Conservation (phyloP, 2,797 vertebrate genomes). For the Urosaurus nigricauda region DNA sequence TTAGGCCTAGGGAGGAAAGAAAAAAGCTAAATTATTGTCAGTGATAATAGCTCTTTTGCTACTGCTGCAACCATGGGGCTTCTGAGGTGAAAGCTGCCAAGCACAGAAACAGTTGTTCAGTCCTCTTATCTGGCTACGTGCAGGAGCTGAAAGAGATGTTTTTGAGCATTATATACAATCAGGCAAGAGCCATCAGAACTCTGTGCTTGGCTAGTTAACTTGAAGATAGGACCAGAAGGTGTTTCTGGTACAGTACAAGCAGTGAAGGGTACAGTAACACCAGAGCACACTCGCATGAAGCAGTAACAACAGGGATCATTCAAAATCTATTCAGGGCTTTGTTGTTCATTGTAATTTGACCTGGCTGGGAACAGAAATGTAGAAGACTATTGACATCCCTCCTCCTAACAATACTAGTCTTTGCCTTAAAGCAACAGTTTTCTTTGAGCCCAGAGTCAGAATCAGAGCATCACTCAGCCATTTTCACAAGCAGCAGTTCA, state of each 20-base stretch:
- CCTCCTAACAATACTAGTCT: conserved; percentile 1
- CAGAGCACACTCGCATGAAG: conserved; percentile 30
- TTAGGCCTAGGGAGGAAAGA: conserved; percentile 5
- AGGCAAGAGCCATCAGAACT: conserved; percentile 10
- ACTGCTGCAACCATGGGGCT: background rate
- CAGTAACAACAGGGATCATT: conserved; percentile 42
- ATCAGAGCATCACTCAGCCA: background rate
- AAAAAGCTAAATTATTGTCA: conserved; percentile 6
- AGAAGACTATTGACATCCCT: background rate
- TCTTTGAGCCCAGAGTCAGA: conserved; percentile 8
- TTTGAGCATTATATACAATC: background rate
- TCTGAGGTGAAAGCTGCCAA: conserved; percentile 45
- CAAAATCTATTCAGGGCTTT: background rate
- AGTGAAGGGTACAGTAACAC: conserved; percentile 40
- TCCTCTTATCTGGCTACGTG: conserved; percentile 53
- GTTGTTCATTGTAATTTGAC: background rate
- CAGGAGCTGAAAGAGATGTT: conserved; percentile 50
- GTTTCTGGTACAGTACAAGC: conserved; percentile 48
- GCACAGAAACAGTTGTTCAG: conserved; percentile 59
- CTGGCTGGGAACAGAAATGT: background rate
- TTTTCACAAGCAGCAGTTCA: background rate
- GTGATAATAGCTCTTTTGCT: background rate
- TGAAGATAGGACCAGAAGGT: conserved; percentile 5
- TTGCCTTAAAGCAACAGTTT: background rate
- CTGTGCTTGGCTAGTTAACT: conserved; percentile 34